Evolutionary conservation across 2,113 vertebrate species (phyloP).

Genomic region (Clupea harengus): DNA sequence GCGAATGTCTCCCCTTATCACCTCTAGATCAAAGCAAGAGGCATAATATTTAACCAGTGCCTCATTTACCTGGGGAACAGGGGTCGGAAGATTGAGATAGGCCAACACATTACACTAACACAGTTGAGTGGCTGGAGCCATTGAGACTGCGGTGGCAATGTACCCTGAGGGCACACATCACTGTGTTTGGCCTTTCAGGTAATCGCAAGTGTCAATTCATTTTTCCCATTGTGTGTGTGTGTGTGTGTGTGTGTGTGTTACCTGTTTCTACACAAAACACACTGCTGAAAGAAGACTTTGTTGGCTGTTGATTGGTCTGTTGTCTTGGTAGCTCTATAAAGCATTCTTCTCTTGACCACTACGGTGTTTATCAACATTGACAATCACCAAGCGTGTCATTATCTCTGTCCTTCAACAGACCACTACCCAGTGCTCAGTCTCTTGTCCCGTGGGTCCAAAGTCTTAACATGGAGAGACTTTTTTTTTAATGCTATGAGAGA

Average conservation of each 20-base stretch:
- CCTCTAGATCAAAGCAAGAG: constrained; percentile 49
- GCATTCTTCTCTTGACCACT: no score
- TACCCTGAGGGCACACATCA: neutral
- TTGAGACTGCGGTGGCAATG: neutral
- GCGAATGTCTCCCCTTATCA: constrained; percentile 54
- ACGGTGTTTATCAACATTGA: no score
- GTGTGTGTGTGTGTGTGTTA: no score
- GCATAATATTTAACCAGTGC: constrained; percentile 52
- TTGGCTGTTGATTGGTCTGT: neutral
- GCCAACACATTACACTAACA: constrained; percentile 1
- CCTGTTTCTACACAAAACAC: neutral
- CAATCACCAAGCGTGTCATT: no score
- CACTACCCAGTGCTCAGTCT: neutral
- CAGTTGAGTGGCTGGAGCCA: neutral
- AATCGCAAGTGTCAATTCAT: neutral
- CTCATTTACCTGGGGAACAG: constrained; percentile 42
- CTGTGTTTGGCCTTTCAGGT: neutral
- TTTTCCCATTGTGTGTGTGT: neutral
- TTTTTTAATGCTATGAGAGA: neutral
- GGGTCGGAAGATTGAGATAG: constrained; percentile 31
- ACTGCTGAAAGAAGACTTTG: neutral
- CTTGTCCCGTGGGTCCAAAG: neutral
- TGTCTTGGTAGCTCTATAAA: no score
- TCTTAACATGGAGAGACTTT: neutral
- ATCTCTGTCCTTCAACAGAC: neutral